Evolutionary conservation across 30 jellyfish, hydroid and myxozoan species (phyloP), one percentile per base, ranked within the genome.

Genomic region (Rhopilema esculentum): DNA sequence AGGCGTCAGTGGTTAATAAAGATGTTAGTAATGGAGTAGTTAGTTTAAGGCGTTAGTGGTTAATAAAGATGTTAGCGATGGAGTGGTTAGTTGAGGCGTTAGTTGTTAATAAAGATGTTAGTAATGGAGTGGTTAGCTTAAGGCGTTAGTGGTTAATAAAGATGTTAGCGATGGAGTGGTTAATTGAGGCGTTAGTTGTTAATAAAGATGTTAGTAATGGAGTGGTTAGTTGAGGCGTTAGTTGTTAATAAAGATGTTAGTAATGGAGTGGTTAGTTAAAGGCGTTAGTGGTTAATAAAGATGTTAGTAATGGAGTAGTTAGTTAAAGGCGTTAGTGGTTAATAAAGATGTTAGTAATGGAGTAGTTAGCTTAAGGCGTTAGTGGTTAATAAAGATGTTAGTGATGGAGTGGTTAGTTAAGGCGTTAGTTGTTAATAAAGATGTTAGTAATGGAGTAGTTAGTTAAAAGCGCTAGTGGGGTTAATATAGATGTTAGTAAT

Each of bases 141-240:
- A 68, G 4, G 30, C 51, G 79, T 68, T 68, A 49, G 57, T 31
- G 49, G 50, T 75, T 33, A 49, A 40, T 52, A n/a, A n/a, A n/a
- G n/a, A n/a, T n/a, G n/a, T n/a, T n/a, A n/a, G n/a, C n/a, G n/a
- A 75, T 40, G 31, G 50, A 71, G 21, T 40, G 22, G 73, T 23
- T 30, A 26, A 21, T 49, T 29, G 76, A 74, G 0, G 24, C 69
- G 85, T 74, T 74, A 74, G 63, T 71, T 61, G 27, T 71, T 27
- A 71, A 0, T 0, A n/a, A n/a, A n/a, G n/a, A n/a, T n/a, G n/a
- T 48, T 48, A 33, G 72, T 40, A 1, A 40, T 40, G 57, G n/a
- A n/a, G n/a, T n/a, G n/a, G n/a, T 40, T 40, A 40, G 57, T 40
- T 2, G 12, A 40, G 12, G 57, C 57, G 57, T 40, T 40, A 75